Percentiles rank a stretch among this genome's conserved stretches.
Evolutionary conservation across 2,113 vertebrate genomes (phyloP).

Genomic region (Notechis scutatus): DNA sequence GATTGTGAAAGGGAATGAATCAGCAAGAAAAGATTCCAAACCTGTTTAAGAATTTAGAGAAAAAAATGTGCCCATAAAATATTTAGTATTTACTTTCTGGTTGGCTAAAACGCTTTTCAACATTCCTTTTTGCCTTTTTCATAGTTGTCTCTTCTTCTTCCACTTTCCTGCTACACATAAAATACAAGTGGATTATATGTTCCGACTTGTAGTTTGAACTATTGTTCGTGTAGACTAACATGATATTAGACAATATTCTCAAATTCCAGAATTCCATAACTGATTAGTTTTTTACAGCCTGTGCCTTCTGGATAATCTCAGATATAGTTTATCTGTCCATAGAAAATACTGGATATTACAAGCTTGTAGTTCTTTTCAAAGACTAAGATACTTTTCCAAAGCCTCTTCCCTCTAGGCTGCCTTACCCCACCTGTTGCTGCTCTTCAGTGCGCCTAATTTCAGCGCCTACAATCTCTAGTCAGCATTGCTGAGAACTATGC

Average conservation of each 20-base stretch:
- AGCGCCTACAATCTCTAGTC: background rate
- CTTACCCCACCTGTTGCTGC: background rate
- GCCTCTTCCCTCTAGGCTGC: background rate
- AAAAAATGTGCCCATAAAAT: slow-evolving; percentile 60
- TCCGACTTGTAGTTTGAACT: background rate
- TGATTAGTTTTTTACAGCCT: background rate
- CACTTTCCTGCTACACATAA: background rate
- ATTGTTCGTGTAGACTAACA: background rate
- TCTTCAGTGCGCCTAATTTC: background rate
- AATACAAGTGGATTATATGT: background rate
- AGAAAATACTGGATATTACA: background rate
- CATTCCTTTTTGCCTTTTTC: background rate
- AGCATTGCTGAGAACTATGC: background rate
- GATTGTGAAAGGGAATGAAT: slow-evolving; percentile 51
- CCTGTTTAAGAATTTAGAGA: slow-evolving; percentile 41
- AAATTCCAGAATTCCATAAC: fast-evolving
- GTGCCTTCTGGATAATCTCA: background rate
- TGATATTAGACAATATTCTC: fast-evolving
- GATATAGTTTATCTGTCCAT: background rate
- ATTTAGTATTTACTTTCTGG: slow-evolving; percentile 58
- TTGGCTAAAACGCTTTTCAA: slow-evolving; percentile 38
- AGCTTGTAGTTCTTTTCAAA: background rate
- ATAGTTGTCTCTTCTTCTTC: background rate
- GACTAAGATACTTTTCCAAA: background rate
- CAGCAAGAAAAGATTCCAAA: slow-evolving; percentile 53